Base-by-base conservation (phyloP, 1,140 invertebrate genomes). In the Conus ventricosus region DNA sequence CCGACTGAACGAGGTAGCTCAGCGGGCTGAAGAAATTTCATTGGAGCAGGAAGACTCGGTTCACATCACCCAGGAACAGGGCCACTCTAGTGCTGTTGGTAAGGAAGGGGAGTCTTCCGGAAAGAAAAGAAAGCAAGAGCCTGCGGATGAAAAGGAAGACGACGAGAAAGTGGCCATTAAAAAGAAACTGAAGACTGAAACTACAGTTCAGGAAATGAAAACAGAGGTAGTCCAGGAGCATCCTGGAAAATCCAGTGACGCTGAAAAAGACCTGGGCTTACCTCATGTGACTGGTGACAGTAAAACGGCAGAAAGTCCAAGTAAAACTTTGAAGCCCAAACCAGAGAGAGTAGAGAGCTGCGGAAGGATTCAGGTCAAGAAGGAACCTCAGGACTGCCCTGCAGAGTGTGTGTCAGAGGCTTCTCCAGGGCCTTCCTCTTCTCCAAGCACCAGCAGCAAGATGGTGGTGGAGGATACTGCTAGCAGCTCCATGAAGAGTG, bases 1-100 rank as follows among this genome's bases (percentile, higher is more conserved):
- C 71, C 88, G 88, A 76, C 39, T 91, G 27, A 89, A 88, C 82
- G 91, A 91, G 84, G 85, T 89, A 53, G 91, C 91, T 3, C 89
- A 91, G 63, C 84, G 91, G 60, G 91, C 91, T 71, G 85, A 90
- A 84, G 89, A 90, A 60, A 63, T 57, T 11, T 25, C 53, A 3
- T 54, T 67, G n/a, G 80, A 86, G 13, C 4, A 76, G 2, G n/a
- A 54, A 78, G 75, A 54, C 25, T 60, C 53, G 10, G 39, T 5
- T 8, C 39, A 84, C 15, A 71, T 23, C 20, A 17, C 15, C 53
- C 39, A 84, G 39, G 71, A 55, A 25, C 25, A 39, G 23, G 25
- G 20, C 6, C 11, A 80, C 25, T 11, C 17, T 0, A 27, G 7
- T 54, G 80, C 13, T 4, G 7, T 23, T 6, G 80, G 54, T 4